Evolutionary conservation across 2,888 invertebrate genomes (phyloP), one percentile per base, ranked within the genome.

Genomic region (Philereme transversata): DNA sequence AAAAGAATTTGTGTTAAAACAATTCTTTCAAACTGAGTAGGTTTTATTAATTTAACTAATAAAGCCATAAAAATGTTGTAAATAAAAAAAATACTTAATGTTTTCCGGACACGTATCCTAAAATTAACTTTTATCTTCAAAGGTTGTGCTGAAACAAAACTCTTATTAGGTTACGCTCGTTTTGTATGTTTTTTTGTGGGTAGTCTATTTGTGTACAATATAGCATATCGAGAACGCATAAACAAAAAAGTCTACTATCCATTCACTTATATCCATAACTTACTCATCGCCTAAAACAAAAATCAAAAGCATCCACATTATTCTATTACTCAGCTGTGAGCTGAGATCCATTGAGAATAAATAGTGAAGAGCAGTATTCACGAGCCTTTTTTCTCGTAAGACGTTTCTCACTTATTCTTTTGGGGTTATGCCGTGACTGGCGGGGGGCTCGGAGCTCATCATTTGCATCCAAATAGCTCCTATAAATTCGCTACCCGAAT

Each of bases 381-480:
- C 77, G 82, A 83, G 81, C 82, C 82, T 84, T 87, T 81, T 83
- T 83, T 78, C 83, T 81, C 83, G 82, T 83, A 86, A 88, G 88
- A 84, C 86, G 85, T 82, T 88, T 85, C 88, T 87, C 88, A 86
- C 88, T 88, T 90, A 90, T 88, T 88, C 89, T 90, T 88, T 87
- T 81, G 86, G 85, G 86, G 85, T 84, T 85, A 86, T 80, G 81
- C 79, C 83, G 83, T 81, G 84, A 79, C 80, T 82, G 79, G 77
- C 79, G 82, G 75, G 86, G 83, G 84, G 81, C 84, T 77, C 77
- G 75, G 81, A 86, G 88, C 87, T 90, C 89, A 88, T 90, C 89
- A 91, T 91, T 91, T 91, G 90, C 90, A 90, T 91, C 87, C 87
- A 90, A 90, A 91, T 90, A 88, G 90, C 89, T 89, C 83, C 87